Conservation (phyloP, 2,888 invertebrate species). For the Icerya purchasi region DNA sequence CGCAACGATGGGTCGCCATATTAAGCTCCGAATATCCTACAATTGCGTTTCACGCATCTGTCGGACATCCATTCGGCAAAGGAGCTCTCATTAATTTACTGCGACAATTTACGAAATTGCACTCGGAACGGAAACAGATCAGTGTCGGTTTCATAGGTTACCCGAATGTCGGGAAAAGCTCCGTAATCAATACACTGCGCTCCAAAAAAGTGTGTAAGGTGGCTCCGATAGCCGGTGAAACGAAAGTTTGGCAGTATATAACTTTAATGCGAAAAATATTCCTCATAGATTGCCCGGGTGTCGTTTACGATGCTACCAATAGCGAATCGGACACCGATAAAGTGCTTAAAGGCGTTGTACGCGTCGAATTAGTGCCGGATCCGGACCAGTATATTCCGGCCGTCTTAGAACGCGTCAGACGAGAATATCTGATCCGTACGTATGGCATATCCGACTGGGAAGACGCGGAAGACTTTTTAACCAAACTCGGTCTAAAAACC, state of each 20-base stretch:
- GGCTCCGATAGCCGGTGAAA: slow-evolving; percentile 94
- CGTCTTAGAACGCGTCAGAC: slow-evolving; percentile 66
- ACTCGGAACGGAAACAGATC: slow-evolving; percentile 92
- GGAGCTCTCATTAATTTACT: slow-evolving; percentile 88
- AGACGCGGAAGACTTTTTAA: slow-evolving; percentile 67
- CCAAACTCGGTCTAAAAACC: slow-evolving; percentile 61
- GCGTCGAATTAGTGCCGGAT: slow-evolving; percentile 79
- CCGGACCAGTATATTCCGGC: slow-evolving; percentile 86
- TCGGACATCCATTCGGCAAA: slow-evolving; percentile 96
- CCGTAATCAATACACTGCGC: slow-evolving; percentile 86
- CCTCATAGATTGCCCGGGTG: slow-evolving; percentile 94
- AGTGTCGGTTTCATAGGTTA: slow-evolving; percentile 98
- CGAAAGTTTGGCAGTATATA: slow-evolving; percentile 98
- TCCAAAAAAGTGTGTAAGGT: slow-evolving; percentile 96
- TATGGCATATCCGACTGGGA: slow-evolving; percentile 73
- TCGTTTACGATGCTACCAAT: slow-evolving; percentile 92
- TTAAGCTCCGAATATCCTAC: slow-evolving; percentile 90
- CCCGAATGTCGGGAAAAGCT: slow-evolving; percentile 97
- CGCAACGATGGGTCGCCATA: slow-evolving; percentile 90
- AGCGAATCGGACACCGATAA: slow-evolving; percentile 86
- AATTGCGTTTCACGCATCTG: slow-evolving; percentile 93
- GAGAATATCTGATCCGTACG: slow-evolving; percentile 72
- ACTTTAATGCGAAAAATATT: slow-evolving; percentile 92
- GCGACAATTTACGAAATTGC: slow-evolving; percentile 85
- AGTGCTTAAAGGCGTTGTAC: slow-evolving; percentile 90